Percentiles rank a stretch among this genome's conserved stretches.
Conservation (phyloP, 2,888 invertebrate species). For the Brenthis daphne region DNA sequence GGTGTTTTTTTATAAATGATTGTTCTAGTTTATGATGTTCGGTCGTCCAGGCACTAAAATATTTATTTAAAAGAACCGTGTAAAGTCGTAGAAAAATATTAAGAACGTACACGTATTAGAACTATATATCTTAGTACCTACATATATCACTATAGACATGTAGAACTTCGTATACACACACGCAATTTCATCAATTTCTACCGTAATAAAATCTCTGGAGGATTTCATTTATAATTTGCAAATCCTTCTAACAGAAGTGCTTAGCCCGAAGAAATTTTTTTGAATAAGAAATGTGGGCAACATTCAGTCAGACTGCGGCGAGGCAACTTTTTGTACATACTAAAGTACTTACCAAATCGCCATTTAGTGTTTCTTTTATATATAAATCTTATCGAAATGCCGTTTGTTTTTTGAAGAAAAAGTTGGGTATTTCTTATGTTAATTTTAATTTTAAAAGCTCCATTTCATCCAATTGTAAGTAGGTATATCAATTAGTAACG, state of each 20-base stretch:
- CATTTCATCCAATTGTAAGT: no score
- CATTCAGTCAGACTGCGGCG: conserved; percentile 16
- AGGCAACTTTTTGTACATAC: conserved; percentile 28
- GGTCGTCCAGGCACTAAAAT: no score
- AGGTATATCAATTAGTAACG: no score
- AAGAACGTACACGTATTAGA: no score
- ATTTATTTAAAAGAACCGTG: no score
- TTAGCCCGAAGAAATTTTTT: conserved; percentile 21
- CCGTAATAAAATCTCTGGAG: conserved; percentile 6
- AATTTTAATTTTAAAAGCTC: no score
- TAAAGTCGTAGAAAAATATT: no score
- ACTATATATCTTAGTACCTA: no score
- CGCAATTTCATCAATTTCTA: conserved; percentile 10
- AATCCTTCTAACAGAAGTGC: conserved; percentile 22
- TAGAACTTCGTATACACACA: background rate
- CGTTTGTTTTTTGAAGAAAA: background rate
- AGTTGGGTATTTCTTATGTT: no score
- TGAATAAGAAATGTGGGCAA: conserved; percentile 29
- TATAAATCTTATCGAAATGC: background rate
- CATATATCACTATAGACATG: no score
- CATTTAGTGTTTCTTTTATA: conserved; percentile 15
- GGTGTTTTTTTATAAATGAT: no score
- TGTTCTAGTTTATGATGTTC: no score
- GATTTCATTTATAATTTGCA: conserved; percentile 25
- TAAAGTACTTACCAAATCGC: conserved; percentile 21